These are phyloP conservation scores for Chironomus tentans DNA, from an alignment of 2,888 invertebrate genomes.

Conservation along the genomic window DNA sequence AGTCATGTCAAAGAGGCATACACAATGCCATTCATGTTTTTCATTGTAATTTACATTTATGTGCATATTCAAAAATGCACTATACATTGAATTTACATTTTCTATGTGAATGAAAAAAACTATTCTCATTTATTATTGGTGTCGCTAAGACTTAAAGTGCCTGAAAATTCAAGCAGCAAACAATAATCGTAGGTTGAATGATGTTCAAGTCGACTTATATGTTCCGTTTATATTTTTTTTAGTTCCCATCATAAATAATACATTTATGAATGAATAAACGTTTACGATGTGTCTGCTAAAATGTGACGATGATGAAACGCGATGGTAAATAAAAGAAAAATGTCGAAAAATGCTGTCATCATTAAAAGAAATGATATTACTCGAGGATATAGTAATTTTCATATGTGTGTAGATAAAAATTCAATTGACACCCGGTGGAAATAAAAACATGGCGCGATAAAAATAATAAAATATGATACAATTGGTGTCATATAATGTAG, in stretches of 20 bases:
- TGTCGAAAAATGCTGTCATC: neutral
- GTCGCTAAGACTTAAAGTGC: too few relatives aligned
- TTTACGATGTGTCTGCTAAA: neutral
- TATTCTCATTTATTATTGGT: too few relatives aligned
- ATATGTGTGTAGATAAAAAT: neutral
- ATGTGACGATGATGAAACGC: too few relatives aligned
- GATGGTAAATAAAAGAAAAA: neutral
- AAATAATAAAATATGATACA: constrained; percentile 9
- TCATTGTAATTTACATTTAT: too few relatives aligned
- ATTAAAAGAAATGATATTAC: neutral
- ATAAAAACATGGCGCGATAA: constrained; percentile 13
- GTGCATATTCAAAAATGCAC: too few relatives aligned
- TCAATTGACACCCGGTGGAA: neutral
- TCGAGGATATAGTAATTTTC: neutral
- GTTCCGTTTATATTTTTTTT: neutral
- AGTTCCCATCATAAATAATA: neutral
- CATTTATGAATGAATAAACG: neutral
- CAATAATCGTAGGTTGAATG: too few relatives aligned
- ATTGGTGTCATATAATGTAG: neutral
- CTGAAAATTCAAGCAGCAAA: too few relatives aligned
- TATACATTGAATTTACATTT: too few relatives aligned
- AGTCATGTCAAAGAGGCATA: too few relatives aligned
- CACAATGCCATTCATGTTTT: too few relatives aligned
- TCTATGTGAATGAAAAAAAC: too few relatives aligned
- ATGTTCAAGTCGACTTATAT: too few relatives aligned